Percentiles rank a stretch among this genome's conserved stretches.
phyloP scores from a whole-genome alignment of 2,888 invertebrate species.

The Scotopteryx bipunctaria region DNA sequence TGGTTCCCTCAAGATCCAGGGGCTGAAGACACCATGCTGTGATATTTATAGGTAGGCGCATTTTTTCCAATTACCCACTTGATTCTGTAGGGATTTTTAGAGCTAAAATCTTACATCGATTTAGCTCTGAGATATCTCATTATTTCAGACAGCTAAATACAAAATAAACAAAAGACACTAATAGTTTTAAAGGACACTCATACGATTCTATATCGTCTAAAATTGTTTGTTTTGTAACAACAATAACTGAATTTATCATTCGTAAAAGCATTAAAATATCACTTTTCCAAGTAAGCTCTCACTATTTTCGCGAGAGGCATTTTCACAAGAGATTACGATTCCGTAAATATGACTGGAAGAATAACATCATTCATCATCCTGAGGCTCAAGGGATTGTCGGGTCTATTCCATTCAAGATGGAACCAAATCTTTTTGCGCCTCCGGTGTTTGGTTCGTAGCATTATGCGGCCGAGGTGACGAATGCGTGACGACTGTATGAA shows the following conservation, averaged over 20 bases:
- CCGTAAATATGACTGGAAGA: constrained; percentile 70
- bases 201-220: too few relatives aligned
- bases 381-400: constrained; percentile 71
- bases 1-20: constrained; percentile 59
- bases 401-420: constrained; percentile 63
- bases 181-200: too few relatives aligned
- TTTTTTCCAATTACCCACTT: constrained; percentile 40
- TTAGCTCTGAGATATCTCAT: too few relatives aligned
- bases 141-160: too few relatives aligned
- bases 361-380: constrained; percentile 76
- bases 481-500: constrained; percentile 50
- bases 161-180: too few relatives aligned
- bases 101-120: too few relatives aligned
- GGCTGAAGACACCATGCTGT: constrained; percentile 59
- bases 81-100: constrained; percentile 24
- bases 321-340: constrained; percentile 58
- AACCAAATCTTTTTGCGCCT: constrained; percentile 72
- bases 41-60: constrained; percentile 57
- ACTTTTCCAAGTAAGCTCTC: constrained; percentile 17
- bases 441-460: constrained; percentile 54
- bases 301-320: constrained; percentile 30
- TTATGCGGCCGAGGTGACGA: constrained; percentile 53
- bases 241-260: too few relatives aligned
- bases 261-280: not conserved
- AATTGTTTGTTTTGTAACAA: too few relatives aligned